Conservation (phyloP, 2,113 vertebrate genomes). For the Sakesphorus luctuosus region DNA sequence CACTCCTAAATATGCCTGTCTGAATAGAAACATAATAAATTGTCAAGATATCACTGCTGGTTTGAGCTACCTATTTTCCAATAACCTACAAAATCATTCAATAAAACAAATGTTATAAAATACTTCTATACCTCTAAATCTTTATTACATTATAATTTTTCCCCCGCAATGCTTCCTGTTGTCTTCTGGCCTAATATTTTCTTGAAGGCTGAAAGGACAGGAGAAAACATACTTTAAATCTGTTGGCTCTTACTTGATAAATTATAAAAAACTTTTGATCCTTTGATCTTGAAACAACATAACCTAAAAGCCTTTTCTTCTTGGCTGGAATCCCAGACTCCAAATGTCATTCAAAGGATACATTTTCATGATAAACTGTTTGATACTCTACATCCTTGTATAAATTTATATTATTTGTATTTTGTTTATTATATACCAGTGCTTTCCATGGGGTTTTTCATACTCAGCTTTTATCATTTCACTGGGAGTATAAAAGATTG, state of each 20-base stretch:
- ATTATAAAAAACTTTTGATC: conserved; percentile 58
- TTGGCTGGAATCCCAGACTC: conserved; percentile 73
- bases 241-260: conserved; percentile 58
- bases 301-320: conserved; percentile 71
- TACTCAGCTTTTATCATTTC: neutral
- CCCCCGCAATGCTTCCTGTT: neutral
- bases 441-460: neutral
- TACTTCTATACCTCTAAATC: neutral
- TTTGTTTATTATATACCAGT: neutral
- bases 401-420: neutral
- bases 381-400: conserved; percentile 44
- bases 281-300: conserved; percentile 69
- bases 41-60: neutral
- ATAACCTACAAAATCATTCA: neutral
- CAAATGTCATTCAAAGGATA: conserved; percentile 66
- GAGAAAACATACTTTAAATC: conserved; percentile 56
- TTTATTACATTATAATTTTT: neutral
- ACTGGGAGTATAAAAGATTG: neutral
- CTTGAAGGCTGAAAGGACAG: conserved; percentile 27
- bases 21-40: neutral
- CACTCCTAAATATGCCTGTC: neutral
- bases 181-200: neutral
- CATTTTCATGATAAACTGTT: conserved; percentile 50
- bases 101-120: neutral
- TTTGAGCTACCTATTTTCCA: neutral